These are phyloP conservation scores for Pomatostomus ruficeps DNA, from an alignment of 2,113 vertebrate genomes.

Conservation along the genomic window DNA sequence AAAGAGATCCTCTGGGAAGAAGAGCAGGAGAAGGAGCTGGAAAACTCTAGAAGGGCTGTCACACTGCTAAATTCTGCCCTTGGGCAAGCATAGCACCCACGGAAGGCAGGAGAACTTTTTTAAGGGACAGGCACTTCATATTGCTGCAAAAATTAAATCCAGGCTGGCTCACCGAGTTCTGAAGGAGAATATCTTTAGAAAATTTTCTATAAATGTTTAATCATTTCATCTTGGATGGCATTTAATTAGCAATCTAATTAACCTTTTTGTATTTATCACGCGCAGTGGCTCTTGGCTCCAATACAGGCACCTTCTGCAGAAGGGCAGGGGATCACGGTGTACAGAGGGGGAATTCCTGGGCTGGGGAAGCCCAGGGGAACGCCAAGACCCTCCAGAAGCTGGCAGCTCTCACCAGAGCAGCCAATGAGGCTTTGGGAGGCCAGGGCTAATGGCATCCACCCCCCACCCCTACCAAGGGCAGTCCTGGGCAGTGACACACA, in stretches of 20 bases:
- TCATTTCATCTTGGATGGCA: not conserved
- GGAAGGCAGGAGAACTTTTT: not conserved
- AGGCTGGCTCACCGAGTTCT: not conserved
- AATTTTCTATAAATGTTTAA: slow-evolving; percentile 3
- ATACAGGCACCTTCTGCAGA: not conserved
- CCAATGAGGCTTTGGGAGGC: not conserved
- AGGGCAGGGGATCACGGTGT: not conserved
- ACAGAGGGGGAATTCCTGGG: not conserved
- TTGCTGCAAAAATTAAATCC: not conserved
- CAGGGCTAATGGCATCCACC: not conserved
- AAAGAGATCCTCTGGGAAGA: not conserved
- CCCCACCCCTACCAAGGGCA: not conserved
- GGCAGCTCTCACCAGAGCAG: not conserved
- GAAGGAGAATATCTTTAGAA: not conserved
- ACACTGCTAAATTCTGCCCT: not conserved
- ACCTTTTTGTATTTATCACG: not conserved
- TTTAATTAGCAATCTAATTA: slow-evolving; percentile 25
- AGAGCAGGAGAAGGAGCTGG: not conserved
- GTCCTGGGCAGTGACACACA: not conserved
- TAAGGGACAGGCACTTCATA: not conserved
- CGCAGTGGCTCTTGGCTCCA: fast-evolving
- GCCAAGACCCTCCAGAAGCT: not conserved
- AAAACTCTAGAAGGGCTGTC: not conserved
- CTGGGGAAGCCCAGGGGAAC: not conserved
- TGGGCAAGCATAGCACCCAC: not conserved